These are phyloP conservation scores for Poeciliopsis paucimaculata DNA, from an alignment of 2,797 vertebrate species.

Conservation along the genomic window DNA sequence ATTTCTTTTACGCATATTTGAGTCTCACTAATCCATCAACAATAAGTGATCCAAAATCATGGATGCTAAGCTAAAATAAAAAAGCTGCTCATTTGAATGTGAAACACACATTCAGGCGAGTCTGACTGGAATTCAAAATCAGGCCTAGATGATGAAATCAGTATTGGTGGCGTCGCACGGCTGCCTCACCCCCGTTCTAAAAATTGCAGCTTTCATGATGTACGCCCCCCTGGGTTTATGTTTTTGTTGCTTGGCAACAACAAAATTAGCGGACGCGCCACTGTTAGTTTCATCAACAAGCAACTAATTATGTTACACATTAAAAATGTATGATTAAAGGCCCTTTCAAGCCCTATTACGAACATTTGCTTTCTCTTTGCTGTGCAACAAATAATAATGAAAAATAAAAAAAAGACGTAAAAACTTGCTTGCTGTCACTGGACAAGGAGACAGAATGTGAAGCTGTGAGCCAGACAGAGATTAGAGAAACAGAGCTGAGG, in stretches of 20 bases:
- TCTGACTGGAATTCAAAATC: not conserved
- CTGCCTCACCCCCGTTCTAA: not conserved
- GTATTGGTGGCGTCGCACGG: not conserved
- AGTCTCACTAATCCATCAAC: constrained; percentile 9
- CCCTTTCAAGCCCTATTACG: not conserved
- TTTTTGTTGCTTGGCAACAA: constrained; percentile 23
- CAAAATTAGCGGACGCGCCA: constrained; percentile 3
- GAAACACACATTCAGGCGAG: not conserved
- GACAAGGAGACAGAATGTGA: not conserved
- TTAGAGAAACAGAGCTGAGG: constrained; percentile 10
- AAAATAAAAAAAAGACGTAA: not conserved
- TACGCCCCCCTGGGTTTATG: constrained; percentile 8
- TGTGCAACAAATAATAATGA: constrained; percentile 9
- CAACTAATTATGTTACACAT: constrained; percentile 21
- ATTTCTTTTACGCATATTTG: not conserved
- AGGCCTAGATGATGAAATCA: constrained; percentile 1
- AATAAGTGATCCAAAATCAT: not conserved
- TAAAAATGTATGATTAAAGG: constrained; percentile 23
- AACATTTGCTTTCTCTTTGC: constrained; percentile 8
- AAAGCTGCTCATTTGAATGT: not conserved
- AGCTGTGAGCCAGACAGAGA: not conserved
- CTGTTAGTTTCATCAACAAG: constrained; percentile 9
- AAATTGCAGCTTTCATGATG: not conserved
- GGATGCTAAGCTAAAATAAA: constrained; percentile 7
- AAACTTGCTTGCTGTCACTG: constrained; percentile 11